Base-by-base conservation (phyloP, 2,797 vertebrate species). In the Protosalanx chinensis region DNA sequence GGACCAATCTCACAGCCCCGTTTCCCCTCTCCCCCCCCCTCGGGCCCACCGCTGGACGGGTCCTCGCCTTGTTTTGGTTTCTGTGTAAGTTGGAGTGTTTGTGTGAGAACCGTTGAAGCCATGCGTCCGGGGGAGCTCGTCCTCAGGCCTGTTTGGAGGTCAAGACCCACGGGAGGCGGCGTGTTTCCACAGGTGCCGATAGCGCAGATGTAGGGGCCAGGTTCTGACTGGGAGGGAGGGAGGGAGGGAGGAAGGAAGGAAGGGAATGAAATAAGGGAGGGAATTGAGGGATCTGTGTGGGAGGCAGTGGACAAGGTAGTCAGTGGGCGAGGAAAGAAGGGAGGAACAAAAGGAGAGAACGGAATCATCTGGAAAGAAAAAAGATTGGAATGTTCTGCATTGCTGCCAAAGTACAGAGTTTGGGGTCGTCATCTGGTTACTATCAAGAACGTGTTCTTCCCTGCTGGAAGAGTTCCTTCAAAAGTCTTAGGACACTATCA, bases 101-200 rank as follows among this genome's bases (percentile, higher is more conserved):
- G 84, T 85, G 81, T 90, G 81, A 89, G 85, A 86, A 90, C 86
- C 83, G 84, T 46, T 82, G 88, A 85, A 86, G 85, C 79, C 87
- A 62, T 64, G 68, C 71, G 80, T 79, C 82, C 72, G 61, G 63
- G 80, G 78, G 79, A 81, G 87, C 77, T 70, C 80, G 80, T 72
- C 77, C 85, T 86, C 73, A 64, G 80, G 85, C 81, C 71, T 86
- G 81, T 88, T 85, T 85, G 84, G 81, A 86, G 83, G 86, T 76
- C 79, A 82, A 74, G 84, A 86, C 87, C 85, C 68, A 79, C 86
- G 76, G 82, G 77, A 85, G 82, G 87, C 84, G 86, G 90, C 81
- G 84, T 89, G 92, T 91, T 93, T 84, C 81, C 79, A 80, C 79
- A 80, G 79, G 72, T 92, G 91, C 91, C 89, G 91, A 92, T 90